These are phyloP conservation scores for Cinclus mexicanus DNA, from an alignment of 2,113 vertebrate genomes.

Conservation along the genomic window DNA sequence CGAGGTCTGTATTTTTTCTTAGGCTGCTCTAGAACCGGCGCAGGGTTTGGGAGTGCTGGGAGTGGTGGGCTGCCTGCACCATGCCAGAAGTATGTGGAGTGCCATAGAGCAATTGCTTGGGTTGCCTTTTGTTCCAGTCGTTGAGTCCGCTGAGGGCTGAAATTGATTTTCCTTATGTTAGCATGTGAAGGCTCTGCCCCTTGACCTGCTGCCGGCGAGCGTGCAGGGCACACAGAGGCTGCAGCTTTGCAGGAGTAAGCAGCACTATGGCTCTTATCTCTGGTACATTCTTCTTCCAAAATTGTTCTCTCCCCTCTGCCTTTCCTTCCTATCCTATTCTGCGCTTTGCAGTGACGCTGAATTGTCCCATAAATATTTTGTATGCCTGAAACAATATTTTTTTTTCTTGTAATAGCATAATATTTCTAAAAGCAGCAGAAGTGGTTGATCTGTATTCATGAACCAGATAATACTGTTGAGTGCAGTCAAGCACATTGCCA, in stretches of 20 bases:
- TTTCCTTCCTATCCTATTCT: conserved; percentile 29
- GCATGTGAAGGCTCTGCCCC: conserved; percentile 45
- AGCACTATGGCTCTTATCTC: conserved; percentile 27
- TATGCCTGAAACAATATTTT: neutral
- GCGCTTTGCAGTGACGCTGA: neutral
- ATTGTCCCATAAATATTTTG: conserved; percentile 25
- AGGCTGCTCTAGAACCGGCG: neutral
- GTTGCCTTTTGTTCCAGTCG: conserved; percentile 61
- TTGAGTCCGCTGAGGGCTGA: conserved; percentile 68
- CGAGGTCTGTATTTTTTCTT: neutral
- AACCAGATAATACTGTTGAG: conserved; percentile 20
- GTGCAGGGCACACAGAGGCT: conserved; percentile 49
- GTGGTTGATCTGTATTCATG: conserved; percentile 45
- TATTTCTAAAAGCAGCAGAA: neutral
- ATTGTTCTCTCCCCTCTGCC: conserved; percentile 41
- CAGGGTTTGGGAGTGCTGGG: conserved; percentile 17
- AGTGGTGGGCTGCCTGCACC: conserved; percentile 52
- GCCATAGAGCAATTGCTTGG: conserved; percentile 65
- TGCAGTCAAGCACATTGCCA: neutral
- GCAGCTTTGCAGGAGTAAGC: conserved; percentile 43
- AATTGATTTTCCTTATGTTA: conserved; percentile 74
- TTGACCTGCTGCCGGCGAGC: conserved; percentile 20
- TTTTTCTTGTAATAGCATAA: neutral
- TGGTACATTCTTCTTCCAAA: conserved; percentile 37
- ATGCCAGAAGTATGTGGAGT: conserved; percentile 38